Percentiles rank a stretch among this genome's conserved stretches.
These are phyloP conservation scores for Micromussa lordhowensis DNA, from an alignment of 92 coral and sea anemone species.

Conservation along the genomic window DNA sequence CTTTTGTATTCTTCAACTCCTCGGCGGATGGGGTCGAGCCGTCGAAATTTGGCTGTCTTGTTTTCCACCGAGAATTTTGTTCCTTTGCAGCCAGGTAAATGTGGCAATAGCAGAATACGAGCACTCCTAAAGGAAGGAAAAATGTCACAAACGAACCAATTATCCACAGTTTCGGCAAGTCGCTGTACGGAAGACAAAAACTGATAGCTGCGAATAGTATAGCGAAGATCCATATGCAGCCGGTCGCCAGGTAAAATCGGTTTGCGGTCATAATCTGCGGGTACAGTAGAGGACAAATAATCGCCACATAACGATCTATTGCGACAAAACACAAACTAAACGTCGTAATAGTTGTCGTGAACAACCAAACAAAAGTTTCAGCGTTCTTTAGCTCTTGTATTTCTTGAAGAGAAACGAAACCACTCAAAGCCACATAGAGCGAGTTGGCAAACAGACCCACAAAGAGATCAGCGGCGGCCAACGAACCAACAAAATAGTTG, in stretches of 20 bases:
- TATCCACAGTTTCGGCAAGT: not conserved
- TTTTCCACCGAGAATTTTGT: not conserved
- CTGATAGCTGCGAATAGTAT: not conserved
- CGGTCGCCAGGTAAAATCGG: not conserved
- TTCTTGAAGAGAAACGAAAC: constrained; percentile 13
- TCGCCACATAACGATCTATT: constrained; percentile 4
- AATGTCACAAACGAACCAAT: constrained; percentile 1
- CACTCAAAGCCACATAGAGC: not conserved
- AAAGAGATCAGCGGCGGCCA: not conserved
- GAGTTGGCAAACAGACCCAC: constrained; percentile 19
- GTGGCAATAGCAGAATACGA: not conserved
- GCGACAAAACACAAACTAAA: constrained; percentile 1
- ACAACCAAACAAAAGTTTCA: constrained; percentile 1
- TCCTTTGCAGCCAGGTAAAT: not conserved
- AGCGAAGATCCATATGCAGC: not conserved
- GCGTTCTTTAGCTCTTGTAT: constrained; percentile 8
- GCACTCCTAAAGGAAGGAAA: not conserved
- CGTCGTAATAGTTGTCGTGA: not conserved
- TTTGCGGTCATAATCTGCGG: not conserved
- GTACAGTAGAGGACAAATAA: not conserved
- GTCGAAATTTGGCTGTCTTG: not conserved
- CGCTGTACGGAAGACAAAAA: constrained; percentile 2
- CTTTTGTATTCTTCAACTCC: not conserved
- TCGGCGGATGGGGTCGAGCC: not conserved
- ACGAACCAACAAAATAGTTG: not conserved